These are phyloP conservation scores for Artibeus jamaicensis DNA, from an alignment of 2,797 vertebrate species.

Conservation along the genomic window DNA sequence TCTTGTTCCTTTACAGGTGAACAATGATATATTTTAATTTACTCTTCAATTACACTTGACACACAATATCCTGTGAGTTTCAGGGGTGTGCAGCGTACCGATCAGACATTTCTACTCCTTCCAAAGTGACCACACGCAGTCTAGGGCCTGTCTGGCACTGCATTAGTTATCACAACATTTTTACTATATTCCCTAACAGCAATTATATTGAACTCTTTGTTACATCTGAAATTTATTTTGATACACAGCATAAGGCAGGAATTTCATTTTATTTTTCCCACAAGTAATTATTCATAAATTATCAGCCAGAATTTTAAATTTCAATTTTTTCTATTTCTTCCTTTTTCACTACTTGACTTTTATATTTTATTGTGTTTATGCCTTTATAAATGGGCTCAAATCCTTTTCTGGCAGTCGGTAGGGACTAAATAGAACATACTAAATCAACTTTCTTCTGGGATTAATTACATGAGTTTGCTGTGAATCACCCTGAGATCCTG, in stretches of 20 bases:
- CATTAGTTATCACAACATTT: too few species aligned
- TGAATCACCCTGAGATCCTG: not conserved
- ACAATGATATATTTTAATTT: not conserved
- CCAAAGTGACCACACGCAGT: accelerated
- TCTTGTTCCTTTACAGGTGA: not conserved
- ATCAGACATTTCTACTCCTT: not conserved
- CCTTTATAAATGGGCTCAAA: not conserved
- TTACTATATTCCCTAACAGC: not conserved
- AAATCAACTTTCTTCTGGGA: not conserved
- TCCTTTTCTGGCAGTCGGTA: not conserved
- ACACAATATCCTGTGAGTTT: not conserved
- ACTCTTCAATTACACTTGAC: too few species aligned
- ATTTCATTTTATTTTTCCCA: not conserved
- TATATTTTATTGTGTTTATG: not conserved
- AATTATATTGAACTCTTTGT: not conserved
- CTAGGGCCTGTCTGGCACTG: not conserved
- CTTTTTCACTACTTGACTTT: not conserved
- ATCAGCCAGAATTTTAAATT: not conserved
- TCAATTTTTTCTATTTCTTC: not conserved
- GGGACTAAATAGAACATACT: not conserved
- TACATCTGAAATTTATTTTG: not conserved
- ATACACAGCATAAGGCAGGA: not conserved
- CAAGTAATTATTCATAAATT: not conserved
- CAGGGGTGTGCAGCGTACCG: not conserved
- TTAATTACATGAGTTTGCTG: not conserved